Evolutionary conservation across 2,797 vertebrate genomes (phyloP).

Genomic region (Pantherophis vulpinus): DNA sequence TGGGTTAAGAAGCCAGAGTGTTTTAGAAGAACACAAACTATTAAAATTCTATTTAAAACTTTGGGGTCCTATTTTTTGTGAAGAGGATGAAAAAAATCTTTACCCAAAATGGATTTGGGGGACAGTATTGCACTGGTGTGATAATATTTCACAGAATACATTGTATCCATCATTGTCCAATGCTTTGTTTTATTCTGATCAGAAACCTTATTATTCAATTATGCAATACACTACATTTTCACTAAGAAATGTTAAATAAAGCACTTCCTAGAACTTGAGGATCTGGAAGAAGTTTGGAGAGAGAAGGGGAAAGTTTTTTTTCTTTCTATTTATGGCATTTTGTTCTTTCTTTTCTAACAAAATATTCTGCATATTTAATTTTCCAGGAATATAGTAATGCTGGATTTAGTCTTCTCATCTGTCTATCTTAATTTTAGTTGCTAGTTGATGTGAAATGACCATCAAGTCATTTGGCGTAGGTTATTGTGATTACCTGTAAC

Average conservation of each 20-base stretch:
- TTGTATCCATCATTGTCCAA: not conserved
- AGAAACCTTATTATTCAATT: not conserved
- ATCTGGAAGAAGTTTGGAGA: not conserved
- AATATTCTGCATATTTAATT: slow-evolving; percentile 15
- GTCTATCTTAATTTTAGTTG: slow-evolving; percentile 41
- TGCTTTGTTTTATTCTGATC: not conserved
- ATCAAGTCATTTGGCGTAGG: slow-evolving; percentile 35
- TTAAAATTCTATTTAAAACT: not conserved
- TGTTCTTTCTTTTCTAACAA: not conserved
- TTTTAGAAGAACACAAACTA: not conserved
- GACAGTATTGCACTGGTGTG: not conserved
- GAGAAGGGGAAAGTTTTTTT: not conserved
- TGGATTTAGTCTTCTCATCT: slow-evolving; percentile 42
- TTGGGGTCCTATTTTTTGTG: not conserved
- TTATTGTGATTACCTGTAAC: slow-evolving; percentile 38
- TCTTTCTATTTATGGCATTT: not conserved
- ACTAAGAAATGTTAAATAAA: slow-evolving; percentile 8
- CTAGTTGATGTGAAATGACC: slow-evolving; percentile 36
- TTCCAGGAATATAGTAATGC: slow-evolving; percentile 36
- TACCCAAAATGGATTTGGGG: not conserved
- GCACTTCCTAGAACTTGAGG: not conserved
- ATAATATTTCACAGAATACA: not conserved
- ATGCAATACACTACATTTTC: slow-evolving; percentile 15
- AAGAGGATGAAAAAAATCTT: not conserved
- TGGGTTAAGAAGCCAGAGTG: not conserved